Evolutionary conservation across 2,888 invertebrate species (phyloP).

Genomic region (Drosophila dives): DNA sequence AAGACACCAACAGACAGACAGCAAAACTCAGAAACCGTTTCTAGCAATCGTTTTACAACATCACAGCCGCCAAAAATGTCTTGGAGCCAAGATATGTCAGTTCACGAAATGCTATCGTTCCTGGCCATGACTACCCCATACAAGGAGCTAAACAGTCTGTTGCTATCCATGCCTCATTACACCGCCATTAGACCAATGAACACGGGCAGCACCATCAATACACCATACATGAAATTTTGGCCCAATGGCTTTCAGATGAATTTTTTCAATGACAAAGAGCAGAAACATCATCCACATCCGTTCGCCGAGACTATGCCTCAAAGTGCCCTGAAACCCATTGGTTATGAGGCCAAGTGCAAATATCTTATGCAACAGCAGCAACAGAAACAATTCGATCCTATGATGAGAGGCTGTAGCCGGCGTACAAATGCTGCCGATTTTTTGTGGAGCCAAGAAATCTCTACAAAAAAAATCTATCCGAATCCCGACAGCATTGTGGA

Average conservation of each 20-base stretch:
- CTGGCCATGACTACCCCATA: constrained; percentile 36
- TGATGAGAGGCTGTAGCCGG: neutral
- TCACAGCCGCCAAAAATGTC: neutral
- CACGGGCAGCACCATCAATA: constrained; percentile 23
- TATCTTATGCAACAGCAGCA: neutral
- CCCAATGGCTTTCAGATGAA: constrained; percentile 34
- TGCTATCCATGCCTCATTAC: constrained; percentile 27
- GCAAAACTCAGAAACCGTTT: neutral
- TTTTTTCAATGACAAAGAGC: neutral
- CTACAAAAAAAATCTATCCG: constrained; percentile 6
- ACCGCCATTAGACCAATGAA: constrained; percentile 32
- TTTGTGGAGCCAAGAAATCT: constrained; percentile 8
- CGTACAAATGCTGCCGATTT: neutral
- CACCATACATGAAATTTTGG: constrained; percentile 38
- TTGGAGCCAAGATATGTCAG: constrained; percentile 7
- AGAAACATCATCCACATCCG: neutral
- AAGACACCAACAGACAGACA: neutral
- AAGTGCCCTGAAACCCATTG: constrained; percentile 43
- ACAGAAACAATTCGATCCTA: neutral
- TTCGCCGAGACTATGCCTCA: neutral
- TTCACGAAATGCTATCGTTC: constrained; percentile 14
- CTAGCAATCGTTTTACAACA: neutral
- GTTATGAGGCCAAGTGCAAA: constrained; percentile 40
- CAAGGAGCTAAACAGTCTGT: constrained; percentile 24
- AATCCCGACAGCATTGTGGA: constrained; percentile 48